These are phyloP conservation scores for Lamellibrachia luymesi DNA, from an alignment of 1,140 invertebrate species.

Conservation along the genomic window DNA sequence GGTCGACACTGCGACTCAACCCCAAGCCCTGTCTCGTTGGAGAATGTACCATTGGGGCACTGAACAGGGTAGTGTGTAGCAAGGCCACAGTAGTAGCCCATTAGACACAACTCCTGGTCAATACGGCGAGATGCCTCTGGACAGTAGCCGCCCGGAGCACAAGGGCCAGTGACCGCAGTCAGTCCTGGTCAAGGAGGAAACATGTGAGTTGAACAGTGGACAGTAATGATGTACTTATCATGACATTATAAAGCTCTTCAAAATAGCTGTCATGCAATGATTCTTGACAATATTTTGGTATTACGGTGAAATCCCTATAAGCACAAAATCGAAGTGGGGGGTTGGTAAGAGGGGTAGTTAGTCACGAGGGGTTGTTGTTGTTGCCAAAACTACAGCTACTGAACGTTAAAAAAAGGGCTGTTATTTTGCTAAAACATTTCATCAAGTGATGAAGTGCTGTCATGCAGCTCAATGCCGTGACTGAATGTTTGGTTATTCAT, in stretches of 20 bases:
- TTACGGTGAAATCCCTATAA: not conserved
- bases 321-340: too few relatives aligned
- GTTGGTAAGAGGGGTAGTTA: too few relatives aligned
- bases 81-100: slow-evolving; percentile 43
- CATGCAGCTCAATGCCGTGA: too few relatives aligned
- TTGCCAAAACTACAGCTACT: too few relatives aligned
- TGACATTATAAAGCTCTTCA: too few relatives aligned
- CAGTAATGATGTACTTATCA: not conserved
- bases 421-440: too few relatives aligned
- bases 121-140: slow-evolving; percentile 37
- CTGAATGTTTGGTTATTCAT: too few relatives aligned
- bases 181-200: slow-evolving; percentile 33
- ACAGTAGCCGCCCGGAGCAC: slow-evolving; percentile 41
- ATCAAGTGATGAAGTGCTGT: too few relatives aligned
- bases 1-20: slow-evolving; percentile 30
- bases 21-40: slow-evolving; percentile 41
- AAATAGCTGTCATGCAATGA: too few relatives aligned
- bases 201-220: not conserved
- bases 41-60: slow-evolving; percentile 51
- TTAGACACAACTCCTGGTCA: slow-evolving; percentile 42
- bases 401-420: too few relatives aligned
- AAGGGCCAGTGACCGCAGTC: slow-evolving; percentile 21
- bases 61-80: slow-evolving; percentile 38
- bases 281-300: not conserved
- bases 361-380: too few relatives aligned